Evolutionary conservation across 2,797 vertebrate species (phyloP).

Genomic region (Agapornis canus): DNA sequence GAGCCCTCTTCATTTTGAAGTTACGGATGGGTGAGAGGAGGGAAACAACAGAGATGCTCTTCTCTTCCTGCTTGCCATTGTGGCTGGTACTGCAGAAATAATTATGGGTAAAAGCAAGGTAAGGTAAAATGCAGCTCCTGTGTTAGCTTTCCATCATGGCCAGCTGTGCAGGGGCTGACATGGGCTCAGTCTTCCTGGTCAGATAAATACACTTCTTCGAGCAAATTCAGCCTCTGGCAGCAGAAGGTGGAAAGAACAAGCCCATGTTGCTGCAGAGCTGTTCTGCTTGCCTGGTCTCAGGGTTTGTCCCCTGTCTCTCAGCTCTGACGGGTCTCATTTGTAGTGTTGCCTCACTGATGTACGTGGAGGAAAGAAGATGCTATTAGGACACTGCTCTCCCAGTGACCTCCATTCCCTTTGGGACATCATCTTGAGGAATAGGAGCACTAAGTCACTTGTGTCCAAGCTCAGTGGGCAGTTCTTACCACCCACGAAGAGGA

Average conservation of each 20-base stretch:
- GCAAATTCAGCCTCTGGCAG: not conserved
- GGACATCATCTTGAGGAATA: not conserved
- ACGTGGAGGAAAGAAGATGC: not conserved
- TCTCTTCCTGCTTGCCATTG: not conserved
- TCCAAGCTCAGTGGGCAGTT: not conserved
- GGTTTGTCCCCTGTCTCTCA: not conserved
- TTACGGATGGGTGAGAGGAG: not conserved
- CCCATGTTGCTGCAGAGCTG: not conserved
- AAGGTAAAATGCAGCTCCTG: not conserved
- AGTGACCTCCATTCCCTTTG: not conserved
- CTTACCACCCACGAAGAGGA: not conserved
- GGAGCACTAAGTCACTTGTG: not conserved
- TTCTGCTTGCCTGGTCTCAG: not conserved
- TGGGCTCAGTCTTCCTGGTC: not conserved
- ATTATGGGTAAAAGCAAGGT: not conserved
- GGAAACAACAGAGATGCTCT: not conserved
- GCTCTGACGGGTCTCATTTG: not conserved
- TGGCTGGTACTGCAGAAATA: not conserved
- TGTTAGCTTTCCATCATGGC: not conserved
- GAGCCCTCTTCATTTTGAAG: not conserved
- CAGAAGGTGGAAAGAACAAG: not conserved
- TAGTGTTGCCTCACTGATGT: accelerated
- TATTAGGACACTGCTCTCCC: not conserved
- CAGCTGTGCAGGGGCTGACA: not conserved
- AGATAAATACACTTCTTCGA: not conserved